Conservation (phyloP, 2,888 invertebrate species). For the Trypoxylon attenuatum region DNA sequence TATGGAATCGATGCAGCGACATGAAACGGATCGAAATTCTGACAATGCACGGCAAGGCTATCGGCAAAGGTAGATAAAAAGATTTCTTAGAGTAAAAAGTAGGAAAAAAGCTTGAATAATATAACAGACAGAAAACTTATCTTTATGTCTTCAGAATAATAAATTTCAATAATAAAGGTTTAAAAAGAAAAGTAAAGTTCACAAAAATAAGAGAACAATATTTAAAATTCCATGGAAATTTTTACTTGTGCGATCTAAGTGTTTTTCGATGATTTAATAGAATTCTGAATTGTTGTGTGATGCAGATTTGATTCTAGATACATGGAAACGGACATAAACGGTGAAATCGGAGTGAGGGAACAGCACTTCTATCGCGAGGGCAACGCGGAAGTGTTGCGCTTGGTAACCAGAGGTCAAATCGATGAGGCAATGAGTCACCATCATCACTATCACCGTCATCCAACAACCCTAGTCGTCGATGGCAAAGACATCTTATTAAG, state of each 20-base stretch:
- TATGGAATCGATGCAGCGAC: slow-evolving; percentile 83
- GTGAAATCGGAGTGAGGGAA: slow-evolving; percentile 77
- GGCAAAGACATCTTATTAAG: slow-evolving; percentile 91
- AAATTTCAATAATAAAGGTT: too few relatives aligned
- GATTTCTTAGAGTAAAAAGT: neutral
- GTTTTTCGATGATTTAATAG: too few relatives aligned
- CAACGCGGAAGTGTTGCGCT: slow-evolving; percentile 87
- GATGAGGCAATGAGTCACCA: slow-evolving; percentile 77
- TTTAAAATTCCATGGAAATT: too few relatives aligned
- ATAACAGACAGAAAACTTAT: too few relatives aligned
- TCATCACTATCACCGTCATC: slow-evolving; percentile 27
- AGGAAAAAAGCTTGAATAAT: too few relatives aligned
- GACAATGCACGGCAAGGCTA: slow-evolving; percentile 75
- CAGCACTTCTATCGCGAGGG: slow-evolving; percentile 89
- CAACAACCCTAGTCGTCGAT: slow-evolving; percentile 74
- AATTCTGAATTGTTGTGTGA: too few relatives aligned
- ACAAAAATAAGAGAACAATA: too few relatives aligned
- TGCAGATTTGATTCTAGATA: slow-evolving; percentile 36
- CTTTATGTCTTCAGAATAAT: too few relatives aligned
- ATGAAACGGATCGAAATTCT: slow-evolving; percentile 86
- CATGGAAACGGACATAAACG: slow-evolving; percentile 58
- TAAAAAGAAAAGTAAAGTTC: too few relatives aligned
- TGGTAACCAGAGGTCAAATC: slow-evolving; percentile 84
- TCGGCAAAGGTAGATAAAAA: slow-evolving; percentile 48
- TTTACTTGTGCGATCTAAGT: too few relatives aligned